Evolutionary conservation across 2,888 invertebrate species (phyloP), one percentile per base, ranked within the genome.

Genomic region (Belgica antarctica): DNA sequence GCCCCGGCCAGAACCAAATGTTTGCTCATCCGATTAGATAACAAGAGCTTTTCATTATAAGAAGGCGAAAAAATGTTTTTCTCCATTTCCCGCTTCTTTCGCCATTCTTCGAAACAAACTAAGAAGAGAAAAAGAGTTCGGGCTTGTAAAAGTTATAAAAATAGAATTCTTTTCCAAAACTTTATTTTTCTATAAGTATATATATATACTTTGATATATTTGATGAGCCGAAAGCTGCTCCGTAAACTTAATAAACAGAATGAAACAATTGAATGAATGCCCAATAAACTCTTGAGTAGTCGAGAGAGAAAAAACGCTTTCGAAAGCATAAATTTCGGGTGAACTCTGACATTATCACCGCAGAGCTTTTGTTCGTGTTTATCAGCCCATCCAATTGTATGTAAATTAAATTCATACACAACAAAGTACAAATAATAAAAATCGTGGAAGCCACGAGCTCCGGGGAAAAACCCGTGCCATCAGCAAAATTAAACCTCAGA

Each of bases 371-470:
- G 34, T 31, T 5, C 34, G 34, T 12, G 12, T 31, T 31, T 12
- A 31, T 31, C 5, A 31, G 12, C 12, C 12, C 12, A 8, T 31
- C 34, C 65, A 66, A 66, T 66, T 66, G 28, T 47, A 66, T 66
- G 65, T 66, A 66, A 66, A 66, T 66, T 66, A 28, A 66, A 66
- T 66, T 66, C 28, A 66, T 47, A 47, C 7, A 19, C n/a, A 25
- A 19, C 24, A 28, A 66, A n/a, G 65, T 7, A n/a, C n/a, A 36
- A 41, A 27, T 15, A 47, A 27, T 63, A 46, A 47, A 66, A 65
- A 66, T 25, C 36, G 31, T 61, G 61, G 5, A 8, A 10, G 5
- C 25, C 59, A 7, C 24, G 22, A 7, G 17, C 1, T n/a, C n/a
- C n/a, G n/a, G n/a, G n/a, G n/a, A n/a, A 12, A 62, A 62, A 63